Evolutionary conservation across 2,113 vertebrate species (phyloP).

Genomic region (Microcebus lehilahytsara): DNA sequence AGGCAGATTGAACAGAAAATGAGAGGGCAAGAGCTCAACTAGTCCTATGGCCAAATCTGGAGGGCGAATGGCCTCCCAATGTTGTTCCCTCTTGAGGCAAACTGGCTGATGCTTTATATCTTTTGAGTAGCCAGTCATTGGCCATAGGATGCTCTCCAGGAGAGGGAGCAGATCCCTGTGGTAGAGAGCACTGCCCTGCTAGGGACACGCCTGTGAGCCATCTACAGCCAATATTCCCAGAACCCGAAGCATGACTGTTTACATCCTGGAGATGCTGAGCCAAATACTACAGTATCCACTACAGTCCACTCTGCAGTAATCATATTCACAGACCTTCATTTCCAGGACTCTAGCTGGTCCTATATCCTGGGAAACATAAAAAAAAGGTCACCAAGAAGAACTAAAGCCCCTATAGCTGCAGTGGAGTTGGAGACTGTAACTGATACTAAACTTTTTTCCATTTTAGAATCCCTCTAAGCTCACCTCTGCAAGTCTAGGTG

Average conservation of each 20-base stretch:
- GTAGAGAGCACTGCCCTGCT: not conserved
- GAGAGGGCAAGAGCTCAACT: not conserved
- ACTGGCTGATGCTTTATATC: not conserved
- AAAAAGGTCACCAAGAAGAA: not conserved
- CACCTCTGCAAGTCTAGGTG: not conserved
- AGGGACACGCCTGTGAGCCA: not conserved
- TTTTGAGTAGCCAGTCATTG: not conserved
- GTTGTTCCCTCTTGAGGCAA: not conserved
- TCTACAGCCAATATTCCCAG: not conserved
- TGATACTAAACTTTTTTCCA: not conserved
- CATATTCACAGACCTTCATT: not conserved
- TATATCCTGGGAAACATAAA: not conserved
- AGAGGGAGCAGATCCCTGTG: not conserved
- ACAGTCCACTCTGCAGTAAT: not conserved
- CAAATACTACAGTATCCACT: not conserved
- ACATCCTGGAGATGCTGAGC: not conserved
- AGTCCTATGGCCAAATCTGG: not conserved
- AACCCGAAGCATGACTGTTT: not conserved
- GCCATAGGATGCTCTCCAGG: not conserved
- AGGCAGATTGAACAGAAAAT: not conserved
- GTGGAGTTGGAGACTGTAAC: not conserved
- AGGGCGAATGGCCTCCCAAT: not conserved
- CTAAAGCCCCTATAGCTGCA: not conserved
- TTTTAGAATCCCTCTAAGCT: not conserved
- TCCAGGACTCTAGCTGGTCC: not conserved